Base-by-base conservation (phyloP, 2,113 vertebrate species). In the Myrmophylax atrothorax region DNA sequence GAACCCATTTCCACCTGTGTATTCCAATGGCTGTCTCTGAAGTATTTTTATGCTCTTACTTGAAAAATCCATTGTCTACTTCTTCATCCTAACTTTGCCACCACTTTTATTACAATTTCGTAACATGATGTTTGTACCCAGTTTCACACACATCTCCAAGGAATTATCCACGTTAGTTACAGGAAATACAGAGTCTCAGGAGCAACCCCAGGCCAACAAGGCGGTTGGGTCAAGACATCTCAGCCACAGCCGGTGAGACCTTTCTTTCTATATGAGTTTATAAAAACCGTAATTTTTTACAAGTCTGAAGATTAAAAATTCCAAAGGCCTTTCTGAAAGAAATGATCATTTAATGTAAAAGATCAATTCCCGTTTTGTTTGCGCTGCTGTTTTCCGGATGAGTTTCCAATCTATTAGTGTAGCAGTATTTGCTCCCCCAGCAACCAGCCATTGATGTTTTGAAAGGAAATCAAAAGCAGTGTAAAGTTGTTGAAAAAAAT, bases 381-480 rank as follows among this genome's bases (percentile, higher is more conserved):
- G 64, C 20, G 15, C 49, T 87, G 44, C n/a, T 14, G 6, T 70
- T 95, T 95, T 72, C 76, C 0, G 0, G 14, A 84, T 52, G 79
- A 86, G 22, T 84, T 93, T 86, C 68, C 64, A 72, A n/a, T 75
- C 52, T 84, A 59, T 72, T 50, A 74, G 26, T 40, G 44, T 68
- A 81, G 14, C 35, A 66, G 38, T 31, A 83, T 90, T 68, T 46
- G 42, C 58, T 83, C n/a, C 46, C 16, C 31, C 42, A 62, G 68
- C 35, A 63, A 40, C 42, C 35, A 77, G 6, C 11, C 33, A 50
- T 1, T 81, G 52, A 78, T 28, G 47, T 78, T 89, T 88, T 68
- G 76, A 91, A 90, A 92, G 42, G 18, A 70, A 95, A 84, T 90
- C 67, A 90, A 88, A 96, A 70, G 46, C 68, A 46, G 14, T 28